A percentile compares a stretch with the other conserved stretches of the same genome.
These are phyloP conservation scores for Montipora capitata DNA, from an alignment of 92 coral and sea anemone genomes.

Conservation along the genomic window DNA sequence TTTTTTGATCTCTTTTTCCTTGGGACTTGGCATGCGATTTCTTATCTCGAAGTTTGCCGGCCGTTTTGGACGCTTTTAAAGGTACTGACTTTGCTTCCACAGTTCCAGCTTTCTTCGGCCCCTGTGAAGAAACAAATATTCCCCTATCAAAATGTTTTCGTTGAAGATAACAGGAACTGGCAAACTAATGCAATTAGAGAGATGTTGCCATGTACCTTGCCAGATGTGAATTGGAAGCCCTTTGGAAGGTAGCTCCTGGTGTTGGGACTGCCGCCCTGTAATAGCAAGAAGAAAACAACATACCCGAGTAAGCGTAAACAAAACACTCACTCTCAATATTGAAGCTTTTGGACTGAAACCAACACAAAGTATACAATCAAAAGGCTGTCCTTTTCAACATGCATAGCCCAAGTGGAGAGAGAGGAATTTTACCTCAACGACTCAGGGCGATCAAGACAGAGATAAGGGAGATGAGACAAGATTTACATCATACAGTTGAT, in stretches of 20 bases:
- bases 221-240: slow-evolving; percentile 79
- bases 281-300: background rate
- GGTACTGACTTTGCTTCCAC: slow-evolving; percentile 48
- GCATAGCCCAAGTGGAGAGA: no score
- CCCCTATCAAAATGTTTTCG: background rate
- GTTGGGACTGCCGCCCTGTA: slow-evolving; percentile 64
- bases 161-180: background rate
- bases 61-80: slow-evolving; percentile 39
- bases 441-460: no score
- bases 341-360: no score
- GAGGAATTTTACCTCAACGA: no score
- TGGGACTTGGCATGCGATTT: slow-evolving; percentile 26
- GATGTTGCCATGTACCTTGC: slow-evolving; percentile 53
- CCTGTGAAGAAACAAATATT: background rate
- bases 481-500: no score
- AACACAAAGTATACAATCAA: no score
- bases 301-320: no score
- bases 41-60: slow-evolving; percentile 33
- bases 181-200: background rate
- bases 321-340: no score
- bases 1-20: slow-evolving; percentile 33
- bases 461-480: no score
- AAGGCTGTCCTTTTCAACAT: no score
- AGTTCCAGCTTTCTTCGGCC: slow-evolving; percentile 49
- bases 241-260: slow-evolving; percentile 87